Evolutionary conservation across 2,797 vertebrate genomes (phyloP), one percentile per base, ranked within the genome.

Genomic region (Acanthopagrus latus): DNA sequence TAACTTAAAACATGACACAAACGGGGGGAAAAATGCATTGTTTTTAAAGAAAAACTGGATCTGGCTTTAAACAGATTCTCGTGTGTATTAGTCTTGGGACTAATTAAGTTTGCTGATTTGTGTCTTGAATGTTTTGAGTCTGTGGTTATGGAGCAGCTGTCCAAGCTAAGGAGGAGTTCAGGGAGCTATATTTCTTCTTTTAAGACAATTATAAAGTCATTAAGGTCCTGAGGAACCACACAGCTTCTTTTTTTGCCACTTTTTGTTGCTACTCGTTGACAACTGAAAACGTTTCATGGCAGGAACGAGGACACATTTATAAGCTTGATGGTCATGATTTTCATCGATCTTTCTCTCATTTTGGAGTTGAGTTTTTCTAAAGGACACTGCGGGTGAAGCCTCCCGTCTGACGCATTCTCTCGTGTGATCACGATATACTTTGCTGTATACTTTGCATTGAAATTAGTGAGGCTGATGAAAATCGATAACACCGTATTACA

Each of bases 71-170:
- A 1, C 11, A 64, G 7, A 65, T 68, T 16, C 41, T 51, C 5
- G 12, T 57, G 25, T 55, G 41, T 62, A 59, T 80, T 59, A 64
- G 59, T 58, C 78, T 68, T 67, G 71, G 74, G 62, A 84, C 63
- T 80, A 21, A 82, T 80, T 56, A 76, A 33, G 21, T 59, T 64
- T 25, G 20, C 59, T 47, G 51, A 50, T 81, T 83, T 77, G 43
- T 51, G 21, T 47, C 76, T 79, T 51, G 47, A 25, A 70, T 66
- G 38, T 67, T 78, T 70, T 71, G 64, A 52, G 21, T 29, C 33
- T 59, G 48, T 43, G 58, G 33, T 46, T 51, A 1, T 41, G 8
- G 64, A 12, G 50, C 17, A 55, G 76, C 58, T 25, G 48, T 67
- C 60, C 27, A 68, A 64, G 47, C 48, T 55, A 29, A 86, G 74